Evolutionary conservation across 2,113 vertebrate species (phyloP).

Genomic region (Dipodomys spectabilis): DNA sequence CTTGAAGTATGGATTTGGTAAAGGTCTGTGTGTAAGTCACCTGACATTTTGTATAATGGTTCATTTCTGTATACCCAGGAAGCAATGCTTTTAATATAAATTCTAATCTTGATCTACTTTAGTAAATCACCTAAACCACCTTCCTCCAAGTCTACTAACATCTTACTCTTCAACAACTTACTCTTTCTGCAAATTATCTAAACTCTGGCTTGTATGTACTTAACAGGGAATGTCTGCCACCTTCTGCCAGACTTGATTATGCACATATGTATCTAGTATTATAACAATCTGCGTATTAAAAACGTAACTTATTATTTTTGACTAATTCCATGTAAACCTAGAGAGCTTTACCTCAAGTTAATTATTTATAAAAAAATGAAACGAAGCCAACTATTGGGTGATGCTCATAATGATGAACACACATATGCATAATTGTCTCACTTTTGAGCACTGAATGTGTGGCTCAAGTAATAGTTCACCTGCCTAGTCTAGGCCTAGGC

Average conservation of each 20-base stretch:
- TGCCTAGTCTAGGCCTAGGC: not conserved
- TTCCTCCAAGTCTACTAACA: constrained; percentile 54
- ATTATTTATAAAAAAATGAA: constrained; percentile 52
- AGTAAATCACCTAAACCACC: constrained; percentile 57
- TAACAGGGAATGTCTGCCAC: constrained; percentile 77
- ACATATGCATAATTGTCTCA: not conserved
- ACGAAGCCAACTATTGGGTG: constrained; percentile 21
- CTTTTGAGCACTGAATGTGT: not conserved
- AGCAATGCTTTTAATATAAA: constrained; percentile 70
- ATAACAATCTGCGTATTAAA: constrained; percentile 68
- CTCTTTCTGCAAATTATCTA: constrained; percentile 81
- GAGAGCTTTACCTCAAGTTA: constrained; percentile 40
- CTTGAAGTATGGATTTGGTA: constrained; percentile 44
- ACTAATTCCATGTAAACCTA: constrained; percentile 60
- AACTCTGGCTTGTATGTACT: constrained; percentile 62
- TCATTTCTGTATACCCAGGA: constrained; percentile 58
- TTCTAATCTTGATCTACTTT: constrained; percentile 72
- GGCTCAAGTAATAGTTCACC: not conserved
- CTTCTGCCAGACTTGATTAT: constrained; percentile 74
- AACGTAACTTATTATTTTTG: constrained; percentile 68
- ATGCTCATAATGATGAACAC: constrained; percentile 38
- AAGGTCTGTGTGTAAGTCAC: not conserved
- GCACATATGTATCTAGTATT: constrained; percentile 70
- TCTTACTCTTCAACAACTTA: constrained; percentile 67
- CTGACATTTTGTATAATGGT: constrained; percentile 20